A percentile compares a stretch with the other conserved stretches of the same genome.
Conservation (phyloP, 2,797 vertebrate species). For the Oreochromis grahami region DNA sequence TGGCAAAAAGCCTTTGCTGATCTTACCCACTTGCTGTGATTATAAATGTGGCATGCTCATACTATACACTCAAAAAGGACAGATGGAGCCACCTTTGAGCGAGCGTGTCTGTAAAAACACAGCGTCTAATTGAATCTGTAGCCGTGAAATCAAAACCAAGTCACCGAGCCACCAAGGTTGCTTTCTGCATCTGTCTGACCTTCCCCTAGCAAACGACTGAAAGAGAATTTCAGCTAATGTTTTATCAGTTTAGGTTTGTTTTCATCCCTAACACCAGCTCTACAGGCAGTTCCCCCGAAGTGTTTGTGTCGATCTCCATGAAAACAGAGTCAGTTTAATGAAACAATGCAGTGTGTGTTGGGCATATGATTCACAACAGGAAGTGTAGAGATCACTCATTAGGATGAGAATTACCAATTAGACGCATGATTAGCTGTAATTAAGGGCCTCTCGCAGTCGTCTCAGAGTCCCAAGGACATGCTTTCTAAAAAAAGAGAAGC, state of each 20-base stretch:
- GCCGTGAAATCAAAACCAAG: background rate
- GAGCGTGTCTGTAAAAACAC: background rate
- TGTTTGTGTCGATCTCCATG: background rate
- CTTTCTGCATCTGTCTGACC: background rate
- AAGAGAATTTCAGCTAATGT: background rate
- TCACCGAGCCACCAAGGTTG: background rate
- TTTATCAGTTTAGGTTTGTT: background rate
- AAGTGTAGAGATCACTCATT: constrained; percentile 23
- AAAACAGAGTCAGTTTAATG: constrained; percentile 24
- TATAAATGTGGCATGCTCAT: background rate
- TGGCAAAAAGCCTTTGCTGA: background rate
- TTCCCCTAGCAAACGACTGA: background rate
- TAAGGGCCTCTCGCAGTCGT: background rate
- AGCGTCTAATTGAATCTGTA: background rate
- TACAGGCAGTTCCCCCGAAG: background rate
- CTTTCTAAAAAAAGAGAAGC: background rate
- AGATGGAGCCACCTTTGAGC: background rate
- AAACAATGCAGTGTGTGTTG: constrained; percentile 16
- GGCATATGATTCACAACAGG: constrained; percentile 13
- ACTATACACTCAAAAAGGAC: background rate
- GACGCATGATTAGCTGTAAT: constrained; percentile 30
- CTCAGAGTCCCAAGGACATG: background rate
- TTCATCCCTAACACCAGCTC: background rate
- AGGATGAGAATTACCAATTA: constrained; percentile 38
- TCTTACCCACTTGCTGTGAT: background rate